Evolutionary conservation across 1,140 invertebrate species (phyloP), one percentile per base, ranked within the genome.

Genomic region (Diuraphis noxia): DNA sequence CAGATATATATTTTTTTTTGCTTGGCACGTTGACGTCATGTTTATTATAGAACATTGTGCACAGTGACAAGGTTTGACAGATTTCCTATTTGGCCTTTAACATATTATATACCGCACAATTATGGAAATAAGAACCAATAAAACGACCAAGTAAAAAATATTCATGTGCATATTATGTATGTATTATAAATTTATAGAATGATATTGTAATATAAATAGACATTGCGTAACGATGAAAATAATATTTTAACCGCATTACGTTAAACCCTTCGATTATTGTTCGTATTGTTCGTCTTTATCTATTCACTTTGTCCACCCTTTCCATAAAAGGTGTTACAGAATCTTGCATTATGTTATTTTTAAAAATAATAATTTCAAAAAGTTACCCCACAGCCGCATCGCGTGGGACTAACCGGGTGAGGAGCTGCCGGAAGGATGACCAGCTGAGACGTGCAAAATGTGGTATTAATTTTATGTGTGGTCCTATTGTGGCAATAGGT

Each of bases 321-420:
- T 86, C 34, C 43, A 52, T 86, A 49, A 86, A 49, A 86, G 84
- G 46, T 52, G 43, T 46, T 86, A 36, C 84, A 52, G 84, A 86
- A 52, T 86, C 43, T 86, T 52, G 43, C 84, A 86, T 86, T 49
- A 86, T 86, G 9, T 49, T 86, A 86, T 86, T 49, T 86, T 86
- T 86, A 25, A 13, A 25, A 52, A 49, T 52, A 36, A 23, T 23
- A 25, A 49, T 23, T 85, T 85, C n/a, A 86, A 86, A 52, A 49
- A 49, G 84, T 52, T 34, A 86, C 84, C 84, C 84, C 34, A 86
- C n/a, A 17, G 2, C 9, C 19, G 41, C 10, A 86, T 10, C 43
- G n/a, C 43, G n/a, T 85, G 84, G 21, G 84, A 49, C 43, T 85
- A 46, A 85, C n/a, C 30, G 9, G n/a, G 17, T 21, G n/a, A 84